Conservation (phyloP, 2,113 vertebrate species). For the Aleadryas rufinucha region DNA sequence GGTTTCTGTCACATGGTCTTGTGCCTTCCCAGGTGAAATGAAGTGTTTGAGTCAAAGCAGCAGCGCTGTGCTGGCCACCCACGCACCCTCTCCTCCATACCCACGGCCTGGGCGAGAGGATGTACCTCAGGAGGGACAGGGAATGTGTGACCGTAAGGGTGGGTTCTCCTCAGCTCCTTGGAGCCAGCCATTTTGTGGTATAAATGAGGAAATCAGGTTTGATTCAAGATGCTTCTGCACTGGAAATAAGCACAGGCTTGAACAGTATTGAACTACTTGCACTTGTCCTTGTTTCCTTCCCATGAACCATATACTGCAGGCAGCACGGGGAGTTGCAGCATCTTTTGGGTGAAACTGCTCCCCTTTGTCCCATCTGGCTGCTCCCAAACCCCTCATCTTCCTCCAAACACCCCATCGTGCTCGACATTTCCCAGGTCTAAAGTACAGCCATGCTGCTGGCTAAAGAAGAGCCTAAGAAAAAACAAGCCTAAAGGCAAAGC, state of each 20-base stretch:
- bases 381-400: not conserved
- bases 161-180: not conserved
- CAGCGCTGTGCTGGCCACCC: not conserved
- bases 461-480: not conserved
- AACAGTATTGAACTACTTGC: not conserved
- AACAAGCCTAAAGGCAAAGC: not conserved
- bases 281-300: not conserved
- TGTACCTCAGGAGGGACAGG: not conserved
- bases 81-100: fast-evolving
- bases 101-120: fast-evolving
- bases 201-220: not conserved
- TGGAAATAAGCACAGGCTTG: not conserved
- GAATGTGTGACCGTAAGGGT: not conserved
- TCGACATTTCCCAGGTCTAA: not conserved
- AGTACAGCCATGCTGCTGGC: not conserved
- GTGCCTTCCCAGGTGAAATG: not conserved
- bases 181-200: not conserved
- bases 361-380: not conserved
- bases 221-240: not conserved
- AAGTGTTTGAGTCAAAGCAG: not conserved
- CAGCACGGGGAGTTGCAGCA: not conserved
- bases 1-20: not conserved
- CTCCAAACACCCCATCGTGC: not conserved
- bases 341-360: fast-evolving
- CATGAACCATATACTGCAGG: not conserved